Base-by-base conservation (phyloP, 1,140 invertebrate species). In the Magallana angulata region DNA sequence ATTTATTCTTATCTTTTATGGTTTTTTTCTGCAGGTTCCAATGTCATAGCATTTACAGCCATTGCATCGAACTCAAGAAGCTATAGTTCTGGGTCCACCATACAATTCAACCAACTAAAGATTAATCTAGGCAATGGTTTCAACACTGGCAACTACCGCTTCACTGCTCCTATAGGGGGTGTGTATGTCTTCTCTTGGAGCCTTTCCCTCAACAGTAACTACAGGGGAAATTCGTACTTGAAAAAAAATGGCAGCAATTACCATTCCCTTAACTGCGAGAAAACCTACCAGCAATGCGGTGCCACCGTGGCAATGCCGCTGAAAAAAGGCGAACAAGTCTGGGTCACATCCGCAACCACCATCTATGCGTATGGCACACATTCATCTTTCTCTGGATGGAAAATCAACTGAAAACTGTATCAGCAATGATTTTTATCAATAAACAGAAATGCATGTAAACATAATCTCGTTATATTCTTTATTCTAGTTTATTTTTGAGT, bases 351-450 rank as follows among this genome's bases (percentile, higher is more conserved):
- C 24, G 36, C 24, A 8, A 30, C 8, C 30, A 71, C 14, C 8
- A 30, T 71, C 1, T 71, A 71, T 24, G 68, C 30, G 5, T 71
- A 30, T 24, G 68, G 24, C 12, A 71, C 68, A 8, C 30, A 30
- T 30, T 71, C 68, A 1, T 71, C 68, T 71, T 71, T 71, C 8
- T 71, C 68, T 71, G 68, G 68, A 30, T 71, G 68, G 68, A 71
- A 71, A 36, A 30, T 24, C 9, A 18, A 71, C 24, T 71, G 5
- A 36, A 36, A 36, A 36, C 24, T 36, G 36, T 36, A 3, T 36
- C 36, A 36, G 36, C 36, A 36, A 3, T 5, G 36, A 5, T 24
- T 24, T 36, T 3, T 36, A 36, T 36, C 36, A 36, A 36, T 36
- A 36, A 36, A 36, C 36, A 36, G 36, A 36, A 36, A 36, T 36